A percentile compares a stretch with the other conserved stretches of the same genome.
Conservation (phyloP, 2,888 invertebrate species). For the Eurois occulta region DNA sequence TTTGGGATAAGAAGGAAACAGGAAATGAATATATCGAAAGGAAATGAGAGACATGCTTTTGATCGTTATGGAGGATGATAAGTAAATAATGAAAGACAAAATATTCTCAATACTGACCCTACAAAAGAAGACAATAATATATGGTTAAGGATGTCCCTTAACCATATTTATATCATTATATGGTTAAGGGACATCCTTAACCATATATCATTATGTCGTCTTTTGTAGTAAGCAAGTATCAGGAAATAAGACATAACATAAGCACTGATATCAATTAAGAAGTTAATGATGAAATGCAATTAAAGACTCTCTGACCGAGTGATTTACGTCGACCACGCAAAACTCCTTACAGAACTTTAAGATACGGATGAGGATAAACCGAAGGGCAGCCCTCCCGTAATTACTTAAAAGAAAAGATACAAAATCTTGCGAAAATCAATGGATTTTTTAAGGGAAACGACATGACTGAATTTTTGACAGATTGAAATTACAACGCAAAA, state of each 20-base stretch:
- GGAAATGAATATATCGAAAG: slow-evolving; percentile 26
- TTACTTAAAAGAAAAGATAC: too few relatives aligned
- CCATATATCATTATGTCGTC: too few relatives aligned
- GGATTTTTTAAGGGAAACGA: neutral
- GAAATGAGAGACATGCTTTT: slow-evolving; percentile 1
- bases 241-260: neutral
- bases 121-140: too few relatives aligned
- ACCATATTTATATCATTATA: too few relatives aligned
- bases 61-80: slow-evolving; percentile 8
- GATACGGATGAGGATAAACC: neutral
- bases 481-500: neutral
- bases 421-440: neutral
- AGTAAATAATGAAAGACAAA: slow-evolving; percentile 4
- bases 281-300: neutral
- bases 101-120: neutral
- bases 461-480: neutral
- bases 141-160: too few relatives aligned
- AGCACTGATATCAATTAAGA: neutral
- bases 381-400: neutral
- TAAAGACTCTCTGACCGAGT: neutral
- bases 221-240: too few relatives aligned
- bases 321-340: neutral
- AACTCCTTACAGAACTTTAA: neutral
- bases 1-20: slow-evolving; percentile 11
- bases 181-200: too few relatives aligned